Evolutionary conservation across 2,888 invertebrate genomes (phyloP), one percentile per base, ranked within the genome.

Genomic region (Lissocephala sabroskyi): DNA sequence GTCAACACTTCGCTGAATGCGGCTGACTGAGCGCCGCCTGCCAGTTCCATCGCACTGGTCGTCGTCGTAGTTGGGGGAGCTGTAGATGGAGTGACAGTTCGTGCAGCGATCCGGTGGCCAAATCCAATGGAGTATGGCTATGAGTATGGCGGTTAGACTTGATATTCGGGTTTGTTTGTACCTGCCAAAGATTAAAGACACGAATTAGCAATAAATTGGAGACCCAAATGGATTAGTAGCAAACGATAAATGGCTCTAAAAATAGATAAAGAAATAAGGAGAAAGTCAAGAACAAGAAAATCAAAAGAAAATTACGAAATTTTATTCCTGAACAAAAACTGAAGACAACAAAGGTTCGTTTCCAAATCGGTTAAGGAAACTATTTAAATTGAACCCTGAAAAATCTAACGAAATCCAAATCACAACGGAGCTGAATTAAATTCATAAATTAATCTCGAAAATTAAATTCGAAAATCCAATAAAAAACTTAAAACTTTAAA

Each of bases 111-210:
- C 90, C 80, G 89, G 87, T 79, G 91, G 91, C 91, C 91, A 91
- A 81, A 91, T 88, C 91, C 91, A 91, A 85, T 91, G 92, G 71
- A 88, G 84, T 75, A 90, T 86, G 84, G 89, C 88, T 62, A 88
- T 87, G 73, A 90, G 86, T 74, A 91, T 88, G 86, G 89, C 92
- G 65, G 82, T 82, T 90, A 94, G 86, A 94, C 94, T 92, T 92
- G 94, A 92, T 94, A 94, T 91, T 94, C 94, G 89, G 93, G 93
- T 90, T 92, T 93, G 91, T 91, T 93, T 92, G 92, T 91, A 90
- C 94, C 94, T 94, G 37, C 3, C 16, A 29, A 36, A 56, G 14
- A 16, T 9, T 32, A 57, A 43, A 57, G 44, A 50, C 14, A 28
- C 23, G 23, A 45, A 52, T 29, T 44, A 37, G 26, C 56, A 56